Conservation (phyloP, 2,797 vertebrate species). For the Acanthurus lineatus region DNA sequence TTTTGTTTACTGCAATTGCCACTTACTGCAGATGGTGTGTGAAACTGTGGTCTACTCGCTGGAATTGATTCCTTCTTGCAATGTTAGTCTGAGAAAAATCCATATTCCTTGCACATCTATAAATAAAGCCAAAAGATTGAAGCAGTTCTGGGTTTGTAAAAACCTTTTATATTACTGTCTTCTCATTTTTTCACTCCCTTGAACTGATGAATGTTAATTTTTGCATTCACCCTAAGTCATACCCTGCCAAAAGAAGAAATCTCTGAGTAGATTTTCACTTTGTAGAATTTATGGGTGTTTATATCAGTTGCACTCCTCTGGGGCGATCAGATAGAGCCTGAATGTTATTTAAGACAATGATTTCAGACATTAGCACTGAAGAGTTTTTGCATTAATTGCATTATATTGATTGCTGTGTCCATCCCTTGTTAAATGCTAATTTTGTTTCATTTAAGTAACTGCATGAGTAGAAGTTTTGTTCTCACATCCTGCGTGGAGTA, state of each 20-base stretch:
- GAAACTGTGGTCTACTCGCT: neutral
- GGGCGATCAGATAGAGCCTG: neutral
- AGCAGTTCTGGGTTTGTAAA: neutral
- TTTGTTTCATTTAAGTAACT: neutral
- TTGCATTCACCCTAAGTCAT: neutral
- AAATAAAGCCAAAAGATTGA: slow-evolving; percentile 12
- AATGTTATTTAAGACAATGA: neutral
- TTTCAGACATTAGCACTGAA: neutral
- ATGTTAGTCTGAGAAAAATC: slow-evolving; percentile 29
- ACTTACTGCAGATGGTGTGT: slow-evolving; percentile 6
- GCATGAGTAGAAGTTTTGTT: neutral
- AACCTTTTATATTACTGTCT: neutral
- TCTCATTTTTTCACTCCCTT: neutral
- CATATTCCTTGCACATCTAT: neutral
- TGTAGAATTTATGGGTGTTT: neutral
- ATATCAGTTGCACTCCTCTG: neutral
- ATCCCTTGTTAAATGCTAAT: neutral
- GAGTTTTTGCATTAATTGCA: neutral
- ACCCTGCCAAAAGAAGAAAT: neutral
- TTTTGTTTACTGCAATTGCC: neutral
- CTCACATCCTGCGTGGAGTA: neutral
- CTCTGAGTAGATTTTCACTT: neutral
- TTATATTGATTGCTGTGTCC: neutral
- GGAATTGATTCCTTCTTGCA: slow-evolving; percentile 11
- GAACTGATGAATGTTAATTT: neutral